Percentiles rank a stretch among this genome's conserved stretches.
Evolutionary conservation across 2,113 vertebrate genomes (phyloP).

Genomic region (Amblyopsis rosae): DNA sequence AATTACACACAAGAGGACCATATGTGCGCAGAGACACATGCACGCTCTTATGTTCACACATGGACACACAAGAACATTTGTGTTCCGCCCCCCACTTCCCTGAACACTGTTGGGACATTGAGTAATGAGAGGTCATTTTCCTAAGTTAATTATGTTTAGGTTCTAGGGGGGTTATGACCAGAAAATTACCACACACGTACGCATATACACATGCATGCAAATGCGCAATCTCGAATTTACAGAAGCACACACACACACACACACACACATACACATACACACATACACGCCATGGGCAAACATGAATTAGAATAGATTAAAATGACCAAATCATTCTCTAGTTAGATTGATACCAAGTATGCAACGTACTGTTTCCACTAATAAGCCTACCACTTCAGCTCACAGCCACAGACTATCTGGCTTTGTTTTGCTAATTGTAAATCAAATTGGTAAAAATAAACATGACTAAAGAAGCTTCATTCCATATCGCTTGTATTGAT

Average conservation of each 20-base stretch:
- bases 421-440: no score
- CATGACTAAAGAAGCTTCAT: no score
- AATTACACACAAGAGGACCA: not conserved
- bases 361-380: no score
- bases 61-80: slow-evolving; percentile 15
- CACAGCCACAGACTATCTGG: no score
- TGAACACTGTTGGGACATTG: slow-evolving; percentile 53
- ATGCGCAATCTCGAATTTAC: slow-evolving; percentile 12
- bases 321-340: no score
- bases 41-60: not conserved
- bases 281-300: slow-evolving; percentile 1
- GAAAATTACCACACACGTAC: slow-evolving; percentile 43
- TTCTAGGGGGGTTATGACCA: slow-evolving; percentile 36
- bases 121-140: slow-evolving; percentile 69
- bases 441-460: no score
- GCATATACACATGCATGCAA: slow-evolving; percentile 7
- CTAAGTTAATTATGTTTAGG: slow-evolving; percentile 61
- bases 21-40: not conserved
- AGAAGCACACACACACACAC: slow-evolving; percentile 8
- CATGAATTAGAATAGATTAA: no score
- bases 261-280: slow-evolving; percentile 4
- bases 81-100: slow-evolving; percentile 41
- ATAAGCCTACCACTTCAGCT: no score
- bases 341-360: no score
- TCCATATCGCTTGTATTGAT: no score